Conservation (phyloP, 2,888 invertebrate species). For the Odiellus spinosus region DNA sequence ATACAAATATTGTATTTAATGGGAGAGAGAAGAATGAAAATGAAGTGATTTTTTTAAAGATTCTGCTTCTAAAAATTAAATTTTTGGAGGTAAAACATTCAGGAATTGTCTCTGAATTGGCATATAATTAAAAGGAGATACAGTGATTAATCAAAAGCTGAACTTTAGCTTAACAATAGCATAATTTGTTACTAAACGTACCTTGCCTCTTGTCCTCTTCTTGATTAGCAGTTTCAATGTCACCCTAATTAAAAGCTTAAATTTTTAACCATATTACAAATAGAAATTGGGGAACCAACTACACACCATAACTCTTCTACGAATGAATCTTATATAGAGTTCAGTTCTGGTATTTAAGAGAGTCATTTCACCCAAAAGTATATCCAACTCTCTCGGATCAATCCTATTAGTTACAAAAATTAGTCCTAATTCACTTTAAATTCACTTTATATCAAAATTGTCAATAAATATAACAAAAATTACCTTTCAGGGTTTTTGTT, state of each 20-base stretch:
- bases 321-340: conserved; percentile 72
- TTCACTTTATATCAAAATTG: no score
- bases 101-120: no score
- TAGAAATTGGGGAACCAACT: neutral
- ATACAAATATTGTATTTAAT: no score
- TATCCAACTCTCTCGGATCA: conserved; percentile 72
- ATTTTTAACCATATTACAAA: neutral
- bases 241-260: conserved; percentile 5
- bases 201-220: conserved; percentile 12
- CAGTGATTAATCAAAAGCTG: no score
- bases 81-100: no score
- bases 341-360: conserved; percentile 78
- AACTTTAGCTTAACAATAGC: no score
- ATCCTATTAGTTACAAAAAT: conserved; percentile 16
- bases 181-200: no score
- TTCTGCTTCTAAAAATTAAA: no score
- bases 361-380: conserved; percentile 74
- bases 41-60: no score
- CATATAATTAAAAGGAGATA: no score
- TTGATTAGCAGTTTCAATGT: conserved; percentile 13
- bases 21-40: no score
- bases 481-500: conserved; percentile 11
- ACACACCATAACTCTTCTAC: conserved; percentile 11
- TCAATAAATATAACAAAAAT: neutral
- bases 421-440: no score